Percentiles rank a stretch among this genome's conserved stretches.
Evolutionary conservation across 2,113 vertebrate species (phyloP).

Genomic region (Archocentrus centrarchus): DNA sequence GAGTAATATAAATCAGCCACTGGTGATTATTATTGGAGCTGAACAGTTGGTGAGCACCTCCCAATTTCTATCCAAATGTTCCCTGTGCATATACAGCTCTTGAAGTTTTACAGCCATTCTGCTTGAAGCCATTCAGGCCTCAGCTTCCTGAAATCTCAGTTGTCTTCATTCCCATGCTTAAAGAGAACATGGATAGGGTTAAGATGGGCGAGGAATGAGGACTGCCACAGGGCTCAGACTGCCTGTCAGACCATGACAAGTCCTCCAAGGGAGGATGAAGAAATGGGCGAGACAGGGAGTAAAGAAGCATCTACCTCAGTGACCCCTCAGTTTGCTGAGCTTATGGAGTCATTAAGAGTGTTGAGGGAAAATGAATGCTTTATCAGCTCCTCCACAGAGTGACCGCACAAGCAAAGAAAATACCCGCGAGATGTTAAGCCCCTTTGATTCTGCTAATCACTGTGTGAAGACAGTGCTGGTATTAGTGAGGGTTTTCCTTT

Average conservation of each 20-base stretch:
- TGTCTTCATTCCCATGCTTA: conserved; percentile 58
- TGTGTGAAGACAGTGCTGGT: conserved; percentile 45
- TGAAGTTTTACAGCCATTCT: conserved; percentile 25
- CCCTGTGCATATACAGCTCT: neutral
- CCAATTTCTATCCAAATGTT: neutral
- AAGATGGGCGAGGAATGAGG: conserved; percentile 51
- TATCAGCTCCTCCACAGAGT: conserved; percentile 56
- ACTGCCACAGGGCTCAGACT: conserved; percentile 57
- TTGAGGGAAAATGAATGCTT: conserved; percentile 54
- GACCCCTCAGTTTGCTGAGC: conserved; percentile 32
- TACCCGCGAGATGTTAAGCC: conserved; percentile 54
- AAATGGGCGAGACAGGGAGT: conserved; percentile 40
- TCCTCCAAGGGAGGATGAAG: conserved; percentile 56
- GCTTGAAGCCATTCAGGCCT: neutral
- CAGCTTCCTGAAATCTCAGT: conserved; percentile 33
- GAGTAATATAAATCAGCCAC: neutral
- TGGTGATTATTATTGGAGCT: neutral
- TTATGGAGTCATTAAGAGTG: conserved; percentile 37
- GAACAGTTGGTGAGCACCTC: neutral
- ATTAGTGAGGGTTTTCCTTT: conserved; percentile 6
- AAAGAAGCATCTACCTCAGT: conserved; percentile 33
- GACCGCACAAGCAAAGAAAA: conserved; percentile 34
- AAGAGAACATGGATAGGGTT: conserved; percentile 39
- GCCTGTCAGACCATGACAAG: conserved; percentile 67
- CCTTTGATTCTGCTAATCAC: conserved; percentile 55